Evolutionary conservation across 2,888 invertebrate genomes (phyloP).

Genomic region (Drosophila picticornis): DNA sequence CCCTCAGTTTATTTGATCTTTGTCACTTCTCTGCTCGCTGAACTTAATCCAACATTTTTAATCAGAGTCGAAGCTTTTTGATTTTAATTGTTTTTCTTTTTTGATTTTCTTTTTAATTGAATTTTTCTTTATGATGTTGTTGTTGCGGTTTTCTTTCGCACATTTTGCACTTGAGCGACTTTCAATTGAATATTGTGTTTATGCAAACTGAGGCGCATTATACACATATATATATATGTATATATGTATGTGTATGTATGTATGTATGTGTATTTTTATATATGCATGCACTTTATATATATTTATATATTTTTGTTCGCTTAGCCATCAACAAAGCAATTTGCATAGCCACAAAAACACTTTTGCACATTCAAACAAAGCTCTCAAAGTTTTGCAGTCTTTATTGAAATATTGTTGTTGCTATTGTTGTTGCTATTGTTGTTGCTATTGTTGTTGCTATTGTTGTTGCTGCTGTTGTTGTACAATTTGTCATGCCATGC

Average conservation of each 20-base stretch:
- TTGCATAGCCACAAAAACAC: conserved; percentile 41
- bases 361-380: background rate
- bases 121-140: conserved; percentile 18
- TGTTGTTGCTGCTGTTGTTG: conserved; percentile 30
- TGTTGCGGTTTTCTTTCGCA: conserved; percentile 48
- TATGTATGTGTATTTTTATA: conserved; percentile 14
- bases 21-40: conserved; percentile 6
- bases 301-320: conserved; percentile 19
- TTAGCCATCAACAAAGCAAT: conserved; percentile 67
- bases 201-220: conserved; percentile 56
- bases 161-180: conserved; percentile 75
- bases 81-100: conserved; percentile 44
- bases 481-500: conserved; percentile 54
- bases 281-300: conserved; percentile 22
- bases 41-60: conserved; percentile 51
- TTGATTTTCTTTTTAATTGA: conserved; percentile 13
- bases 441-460: conserved; percentile 31
- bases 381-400: conserved; percentile 24
- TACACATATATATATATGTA: conserved; percentile 3
- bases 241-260: background rate
- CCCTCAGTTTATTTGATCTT: background rate
- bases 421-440: conserved; percentile 29
- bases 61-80: conserved; percentile 50
- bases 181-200: conserved; percentile 76
- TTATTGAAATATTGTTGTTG: conserved; percentile 46